phyloP scores from a whole-genome alignment of 2,888 invertebrate species.

The Pterostichus madidus region DNA sequence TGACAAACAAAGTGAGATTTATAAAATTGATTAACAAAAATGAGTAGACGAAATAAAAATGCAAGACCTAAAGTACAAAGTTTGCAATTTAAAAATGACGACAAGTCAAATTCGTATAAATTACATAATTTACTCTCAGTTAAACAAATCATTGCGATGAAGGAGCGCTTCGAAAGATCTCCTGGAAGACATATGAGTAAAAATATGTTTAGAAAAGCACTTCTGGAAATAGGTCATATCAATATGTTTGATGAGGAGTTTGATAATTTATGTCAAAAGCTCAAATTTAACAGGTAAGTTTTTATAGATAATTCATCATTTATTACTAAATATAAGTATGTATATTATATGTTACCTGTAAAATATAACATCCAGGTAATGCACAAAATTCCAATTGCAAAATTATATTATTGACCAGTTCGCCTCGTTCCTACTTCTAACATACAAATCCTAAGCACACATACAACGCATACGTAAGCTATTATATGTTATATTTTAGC shows the following conservation, averaged over 20 bases:
- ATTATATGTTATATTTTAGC: no score
- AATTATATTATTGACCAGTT: no score
- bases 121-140: conserved; percentile 36
- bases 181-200: conserved; percentile 19
- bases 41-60: no score
- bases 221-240: conserved; percentile 77
- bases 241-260: conserved; percentile 81
- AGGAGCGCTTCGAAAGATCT: conserved; percentile 36
- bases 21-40: neutral
- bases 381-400: no score
- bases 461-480: no score
- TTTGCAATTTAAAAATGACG: neutral
- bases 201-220: conserved; percentile 76
- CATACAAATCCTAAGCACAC: no score
- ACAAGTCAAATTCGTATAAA: neutral
- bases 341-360: no score
- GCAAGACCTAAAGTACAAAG: neutral
- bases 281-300: conserved; percentile 74
- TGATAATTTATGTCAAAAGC: conserved; percentile 82
- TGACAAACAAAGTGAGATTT: neutral
- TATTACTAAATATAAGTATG: no score
- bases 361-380: no score
- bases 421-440: no score
- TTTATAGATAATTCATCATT: no score
- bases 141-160: conserved; percentile 56